A percentile compares a stretch with the other conserved stretches of the same genome.
Evolutionary conservation across 2,113 vertebrate species (phyloP).

Genomic region (Felis chaus): DNA sequence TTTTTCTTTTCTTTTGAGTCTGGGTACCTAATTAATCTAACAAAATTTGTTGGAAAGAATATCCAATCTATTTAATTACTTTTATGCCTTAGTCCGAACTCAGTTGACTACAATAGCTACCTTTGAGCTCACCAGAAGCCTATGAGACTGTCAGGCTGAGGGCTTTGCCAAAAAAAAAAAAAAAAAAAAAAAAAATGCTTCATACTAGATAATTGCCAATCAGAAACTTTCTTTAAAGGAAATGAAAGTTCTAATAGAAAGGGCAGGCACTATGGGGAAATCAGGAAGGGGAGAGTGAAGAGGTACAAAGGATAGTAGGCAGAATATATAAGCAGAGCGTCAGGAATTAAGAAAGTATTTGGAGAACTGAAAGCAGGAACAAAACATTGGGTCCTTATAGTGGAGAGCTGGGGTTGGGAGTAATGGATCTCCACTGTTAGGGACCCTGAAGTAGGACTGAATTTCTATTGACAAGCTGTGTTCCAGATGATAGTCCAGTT

Average conservation of each 20-base stretch:
- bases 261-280: neutral
- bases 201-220: neutral
- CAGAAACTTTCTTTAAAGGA: neutral
- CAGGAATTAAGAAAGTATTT: neutral
- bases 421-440: neutral
- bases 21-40: neutral
- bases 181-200: neutral
- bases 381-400: neutral
- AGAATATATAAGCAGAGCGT: neutral
- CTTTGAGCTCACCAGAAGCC: neutral
- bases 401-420: neutral
- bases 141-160: neutral
- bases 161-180: neutral
- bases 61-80: neutral
- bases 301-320: neutral
- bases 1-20: neutral
- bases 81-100: neutral
- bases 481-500: neutral
- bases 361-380: neutral
- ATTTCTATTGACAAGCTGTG: neutral
- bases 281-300: neutral
- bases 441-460: neutral
- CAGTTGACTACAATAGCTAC: neutral
- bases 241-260: neutral
- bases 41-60: neutral